Base-by-base conservation (phyloP, 1,140 invertebrate species). In the Physella acuta region DNA sequence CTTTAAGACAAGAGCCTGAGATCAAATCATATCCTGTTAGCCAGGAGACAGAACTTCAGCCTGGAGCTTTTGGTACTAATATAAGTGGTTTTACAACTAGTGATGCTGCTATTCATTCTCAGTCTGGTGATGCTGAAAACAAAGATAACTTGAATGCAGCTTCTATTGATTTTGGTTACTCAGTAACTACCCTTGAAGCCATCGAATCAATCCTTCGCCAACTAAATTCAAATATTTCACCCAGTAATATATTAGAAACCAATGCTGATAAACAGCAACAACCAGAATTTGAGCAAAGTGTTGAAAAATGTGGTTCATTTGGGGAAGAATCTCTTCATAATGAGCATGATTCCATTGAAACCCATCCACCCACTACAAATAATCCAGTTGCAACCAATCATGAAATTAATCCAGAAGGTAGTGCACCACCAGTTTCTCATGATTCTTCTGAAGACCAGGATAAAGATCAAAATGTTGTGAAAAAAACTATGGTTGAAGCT, bases 401-500 rank as follows among this genome's bases (percentile, higher is more conserved):
- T 16, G n/a, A n/a, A n/a, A n/a, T n/a, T n/a, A n/a, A n/a, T n/a
- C n/a, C n/a, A 31, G 36, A 28, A 2, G 4, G 14, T 52, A 33
- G 26, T 30, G 24, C 16, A 39, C 11, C 37, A 4, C 28, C 36
- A 62, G 30, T 14, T 31, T 31, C 28, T 1, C 62, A 31, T 37
- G 26, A 1, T 24, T n/a, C 24, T 26, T 3, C 34, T 36, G 51
- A 56, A 24, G 53, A 56, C 2, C 36, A 31, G 24, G 64, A 56
- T 26, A 37, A 55, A 26, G 36, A 55, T 3, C 33, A 37, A 8
- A 51, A 68, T 24, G 26, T 68, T 31, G 37, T 68, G 17, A 68
- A 60, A 37, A 68, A 68, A 51, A 68, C 66, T 44, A 55, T 59
- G 56, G 30, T 68, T 33, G 66, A 68, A 26, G 66, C 66, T 4